A percentile compares a stretch with the other conserved stretches of the same genome.
Conservation (phyloP, 2,113 vertebrate species). For the Ptyas mucosa region DNA sequence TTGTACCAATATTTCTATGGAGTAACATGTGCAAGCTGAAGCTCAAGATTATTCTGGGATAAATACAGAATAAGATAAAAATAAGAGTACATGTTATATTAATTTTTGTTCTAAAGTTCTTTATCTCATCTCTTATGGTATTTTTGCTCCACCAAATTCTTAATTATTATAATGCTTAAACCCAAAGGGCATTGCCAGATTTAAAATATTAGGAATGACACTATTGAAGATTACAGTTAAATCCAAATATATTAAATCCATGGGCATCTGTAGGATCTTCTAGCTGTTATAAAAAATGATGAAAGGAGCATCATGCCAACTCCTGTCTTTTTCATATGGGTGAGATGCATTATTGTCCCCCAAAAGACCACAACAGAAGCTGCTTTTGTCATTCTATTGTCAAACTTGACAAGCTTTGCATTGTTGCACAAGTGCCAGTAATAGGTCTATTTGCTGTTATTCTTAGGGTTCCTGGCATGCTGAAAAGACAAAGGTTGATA, state of each 20-base stretch:
- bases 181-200: background rate
- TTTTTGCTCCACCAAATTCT: background rate
- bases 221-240: background rate
- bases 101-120: background rate
- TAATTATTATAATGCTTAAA: background rate
- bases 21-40: slow-evolving; percentile 10
- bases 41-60: background rate
- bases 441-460: background rate
- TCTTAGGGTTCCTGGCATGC: background rate
- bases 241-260: background rate
- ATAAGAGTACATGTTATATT: background rate
- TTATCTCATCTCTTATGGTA: background rate
- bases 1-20: slow-evolving; percentile 18
- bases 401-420: background rate
- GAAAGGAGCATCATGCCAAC: background rate
- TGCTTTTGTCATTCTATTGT: background rate
- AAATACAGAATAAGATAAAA: slow-evolving; percentile 20
- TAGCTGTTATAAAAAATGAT: background rate
- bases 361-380: background rate
- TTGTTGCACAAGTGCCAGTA: background rate
- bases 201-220: background rate
- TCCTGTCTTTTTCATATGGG: background rate
- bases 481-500: background rate
- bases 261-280: background rate
- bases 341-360: background rate